phyloP scores from a whole-genome alignment of 2,797 vertebrate species.

The Hirundo rustica region DNA sequence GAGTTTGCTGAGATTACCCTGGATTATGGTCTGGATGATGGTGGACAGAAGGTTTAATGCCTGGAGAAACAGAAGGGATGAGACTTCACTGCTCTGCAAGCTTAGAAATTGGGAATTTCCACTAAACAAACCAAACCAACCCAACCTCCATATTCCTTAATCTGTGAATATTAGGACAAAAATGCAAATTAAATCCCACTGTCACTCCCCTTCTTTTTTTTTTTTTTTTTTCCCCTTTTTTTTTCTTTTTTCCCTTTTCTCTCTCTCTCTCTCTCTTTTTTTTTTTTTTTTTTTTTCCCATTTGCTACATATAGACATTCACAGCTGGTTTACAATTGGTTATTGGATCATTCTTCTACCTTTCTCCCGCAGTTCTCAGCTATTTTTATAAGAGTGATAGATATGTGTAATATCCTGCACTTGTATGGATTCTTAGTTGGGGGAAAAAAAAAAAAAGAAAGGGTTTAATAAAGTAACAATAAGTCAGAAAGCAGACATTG shows the following conservation, averaged over 20 bases:
- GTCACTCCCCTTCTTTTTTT: too few species aligned
- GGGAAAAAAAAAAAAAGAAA: not conserved
- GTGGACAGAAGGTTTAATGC: not conserved
- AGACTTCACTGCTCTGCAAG: not conserved
- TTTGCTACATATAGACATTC: not conserved
- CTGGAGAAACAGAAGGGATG: not conserved
- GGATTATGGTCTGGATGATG: not conserved
- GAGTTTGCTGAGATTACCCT: not conserved
- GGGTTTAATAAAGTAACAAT: not conserved
- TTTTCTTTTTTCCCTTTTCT: too few species aligned
- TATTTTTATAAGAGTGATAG: not conserved
- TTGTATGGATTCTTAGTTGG: not conserved
- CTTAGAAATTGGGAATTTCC: not conserved
- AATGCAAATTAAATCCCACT: not conserved
- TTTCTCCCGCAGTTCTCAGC: not conserved
- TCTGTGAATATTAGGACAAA: not conserved
- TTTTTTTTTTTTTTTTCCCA: too few species aligned
- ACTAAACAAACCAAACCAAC: not conserved
- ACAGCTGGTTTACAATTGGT: not conserved
- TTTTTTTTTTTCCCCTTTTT: too few species aligned
- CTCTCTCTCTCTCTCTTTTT: too few species aligned
- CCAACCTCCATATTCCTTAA: fast-evolving
- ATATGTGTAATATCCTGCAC: not conserved
- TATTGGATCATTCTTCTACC: not conserved
- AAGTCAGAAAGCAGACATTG: not conserved